Evolutionary conservation across 2,113 vertebrate species (phyloP).

Genomic region (Myiagra hebetior): DNA sequence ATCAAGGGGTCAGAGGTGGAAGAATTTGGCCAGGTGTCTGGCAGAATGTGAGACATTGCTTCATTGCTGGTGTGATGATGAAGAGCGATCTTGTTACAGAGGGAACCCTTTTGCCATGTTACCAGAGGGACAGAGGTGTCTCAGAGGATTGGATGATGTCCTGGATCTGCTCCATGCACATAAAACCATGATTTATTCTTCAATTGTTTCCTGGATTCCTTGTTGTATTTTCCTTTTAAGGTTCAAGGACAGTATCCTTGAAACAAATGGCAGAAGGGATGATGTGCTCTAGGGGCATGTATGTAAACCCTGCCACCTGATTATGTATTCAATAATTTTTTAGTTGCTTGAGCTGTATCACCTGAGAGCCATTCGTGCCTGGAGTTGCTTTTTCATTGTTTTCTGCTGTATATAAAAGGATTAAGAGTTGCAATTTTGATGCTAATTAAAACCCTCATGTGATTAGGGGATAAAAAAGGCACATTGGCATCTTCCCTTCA

Average conservation of each 20-base stretch:
- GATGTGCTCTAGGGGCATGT: background rate
- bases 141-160: constrained; percentile 18
- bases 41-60: background rate
- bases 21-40: constrained; percentile 48
- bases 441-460: background rate
- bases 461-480: background rate
- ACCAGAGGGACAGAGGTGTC: constrained; percentile 12
- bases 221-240: background rate
- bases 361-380: background rate
- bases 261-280: background rate
- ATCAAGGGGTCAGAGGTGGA: background rate
- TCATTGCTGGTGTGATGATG: background rate
- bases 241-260: background rate
- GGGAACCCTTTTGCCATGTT: background rate
- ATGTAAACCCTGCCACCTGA: background rate
- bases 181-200: constrained; percentile 27
- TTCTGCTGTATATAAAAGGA: background rate
- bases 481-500: background rate
- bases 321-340: background rate
- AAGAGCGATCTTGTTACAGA: background rate
- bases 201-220: background rate
- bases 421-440: background rate
- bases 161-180: constrained; percentile 39
- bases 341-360: background rate
- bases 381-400: constrained; percentile 33